phyloP scores from a whole-genome alignment of 37 sponge, comb jelly and placozoan genomes.

The Axinella damicornis region DNA sequence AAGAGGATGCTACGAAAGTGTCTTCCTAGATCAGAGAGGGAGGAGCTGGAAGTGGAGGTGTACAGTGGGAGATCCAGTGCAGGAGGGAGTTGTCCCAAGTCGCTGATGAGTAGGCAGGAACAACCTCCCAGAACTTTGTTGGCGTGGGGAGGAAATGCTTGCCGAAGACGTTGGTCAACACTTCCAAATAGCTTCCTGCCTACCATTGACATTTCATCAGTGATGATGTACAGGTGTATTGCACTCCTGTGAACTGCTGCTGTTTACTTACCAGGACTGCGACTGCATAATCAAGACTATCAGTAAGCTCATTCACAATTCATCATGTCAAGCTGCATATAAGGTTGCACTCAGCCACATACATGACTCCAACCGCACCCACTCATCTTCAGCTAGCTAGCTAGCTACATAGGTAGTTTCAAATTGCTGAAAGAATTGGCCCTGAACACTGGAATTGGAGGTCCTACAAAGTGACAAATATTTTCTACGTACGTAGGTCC shows the following conservation, averaged over 20 bases:
- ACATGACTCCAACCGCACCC: too few species aligned
- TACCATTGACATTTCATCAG: slow-evolving; percentile 58
- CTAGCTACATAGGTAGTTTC: too few species aligned
- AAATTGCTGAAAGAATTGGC: too few species aligned
- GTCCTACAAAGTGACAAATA: too few species aligned
- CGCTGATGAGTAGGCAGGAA: slow-evolving; percentile 1
- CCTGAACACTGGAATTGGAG: too few species aligned
- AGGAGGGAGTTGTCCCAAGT: slow-evolving; percentile 52
- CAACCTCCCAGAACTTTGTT: neutral
- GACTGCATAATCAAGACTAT: too few species aligned
- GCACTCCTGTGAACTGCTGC: neutral
- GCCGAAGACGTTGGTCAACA: slow-evolving; percentile 25
- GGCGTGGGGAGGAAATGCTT: neutral
- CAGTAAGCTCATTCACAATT: too few species aligned
- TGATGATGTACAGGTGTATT: slow-evolving; percentile 55
- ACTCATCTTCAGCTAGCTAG: too few species aligned
- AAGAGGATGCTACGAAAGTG: slow-evolving; percentile 30
- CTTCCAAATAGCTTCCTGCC: slow-evolving; percentile 32
- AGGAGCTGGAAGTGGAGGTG: slow-evolving; percentile 13
- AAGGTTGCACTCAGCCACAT: too few species aligned
- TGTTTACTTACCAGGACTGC: too few species aligned
- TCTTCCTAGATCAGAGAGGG: neutral
- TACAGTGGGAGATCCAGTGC: slow-evolving; percentile 33
- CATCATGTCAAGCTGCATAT: too few species aligned
- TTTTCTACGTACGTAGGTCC: too few species aligned